Base-by-base conservation (phyloP, 2,113 vertebrate genomes). In the Machaerirhynchus nigripectus region DNA sequence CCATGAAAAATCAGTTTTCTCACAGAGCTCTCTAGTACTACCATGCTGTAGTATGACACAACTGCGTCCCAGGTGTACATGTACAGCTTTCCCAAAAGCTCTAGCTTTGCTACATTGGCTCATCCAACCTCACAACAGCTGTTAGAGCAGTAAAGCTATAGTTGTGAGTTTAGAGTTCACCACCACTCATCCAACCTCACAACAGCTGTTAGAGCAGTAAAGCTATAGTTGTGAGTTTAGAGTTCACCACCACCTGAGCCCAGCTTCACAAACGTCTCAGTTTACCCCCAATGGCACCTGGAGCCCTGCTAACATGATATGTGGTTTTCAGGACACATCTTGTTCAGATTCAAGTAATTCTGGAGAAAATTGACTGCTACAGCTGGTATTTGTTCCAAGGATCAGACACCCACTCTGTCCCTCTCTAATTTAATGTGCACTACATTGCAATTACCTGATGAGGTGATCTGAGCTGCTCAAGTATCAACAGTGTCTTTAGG, bases 271-370 rank as follows among this genome's bases (percentile, higher is more conserved):
- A 42, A 21, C 15, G 15, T 37, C 64, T 55, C 4, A 2, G 8
- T 12, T 16, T 31, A 18, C 2, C 16, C 27, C 1, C 33, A 59
- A 14, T 47, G 78, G 44, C 30, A 74, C 30, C 61, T 8, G 3
- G 28, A 61, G 37, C 53, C 64, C 42, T 3, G 1, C 39, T 55
- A 7, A 0, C 0, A 1, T 2, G 1, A 35, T 27, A 10, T 7
- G 12, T 53, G 33, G 17, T 63, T 92, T 86, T 55, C n/a, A 83
- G 40, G 31, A 69, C 33, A n/a, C 12, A 42, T 27, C 31, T 56
- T 5, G 1, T 6, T 69, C 26, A 33, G 39, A 59, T 53, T 80
- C 28, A 69, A 49, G 15, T 50, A 26, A 30, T 77, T 21, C 10
- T 31, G 7, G 5, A 35, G 5, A 71, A 90, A 84, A 86, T 1